These are phyloP conservation scores for Pseudeuparius sepicola DNA, from an alignment of 2,888 invertebrate genomes.

Conservation along the genomic window DNA sequence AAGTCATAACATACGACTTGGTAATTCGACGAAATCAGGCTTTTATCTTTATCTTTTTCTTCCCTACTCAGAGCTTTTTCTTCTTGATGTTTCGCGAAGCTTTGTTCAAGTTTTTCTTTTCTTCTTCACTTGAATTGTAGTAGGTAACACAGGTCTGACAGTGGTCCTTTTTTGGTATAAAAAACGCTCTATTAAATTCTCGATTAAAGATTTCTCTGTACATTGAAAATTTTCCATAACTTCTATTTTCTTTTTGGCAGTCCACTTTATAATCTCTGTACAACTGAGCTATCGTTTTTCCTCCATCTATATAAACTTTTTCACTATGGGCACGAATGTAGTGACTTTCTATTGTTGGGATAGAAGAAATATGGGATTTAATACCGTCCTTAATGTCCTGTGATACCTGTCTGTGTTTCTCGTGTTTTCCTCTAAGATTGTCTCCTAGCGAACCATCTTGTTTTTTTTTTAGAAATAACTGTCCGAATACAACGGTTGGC, in stretches of 20 bases:
- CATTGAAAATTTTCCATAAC: constrained; percentile 7
- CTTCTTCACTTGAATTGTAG: constrained; percentile 9
- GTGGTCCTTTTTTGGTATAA: constrained; percentile 16
- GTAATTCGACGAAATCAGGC: constrained; percentile 4
- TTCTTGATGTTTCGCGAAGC: constrained; percentile 10
- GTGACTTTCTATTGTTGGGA: constrained; percentile 17
- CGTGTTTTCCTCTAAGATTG: constrained; percentile 9
- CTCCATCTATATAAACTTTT: constrained; percentile 15
- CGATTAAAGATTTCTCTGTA: constrained; percentile 12
- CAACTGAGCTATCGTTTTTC: constrained; percentile 14
- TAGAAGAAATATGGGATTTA: constrained; percentile 8
- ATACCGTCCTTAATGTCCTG: constrained; percentile 13
- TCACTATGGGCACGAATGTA: constrained; percentile 15
- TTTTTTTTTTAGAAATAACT: constrained; percentile 5
- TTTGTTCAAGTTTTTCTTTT: neutral
- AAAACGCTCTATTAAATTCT: constrained; percentile 17
- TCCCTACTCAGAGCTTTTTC: constrained; percentile 13
- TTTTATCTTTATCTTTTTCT: constrained; percentile 16
- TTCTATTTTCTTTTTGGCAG: constrained; percentile 6
- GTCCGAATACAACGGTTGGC: constrained; percentile 7
- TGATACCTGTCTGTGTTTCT: constrained; percentile 7
- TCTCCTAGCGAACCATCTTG: constrained; percentile 5
- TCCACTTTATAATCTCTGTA: constrained; percentile 13
- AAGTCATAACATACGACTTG: constrained; percentile 20
- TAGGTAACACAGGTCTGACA: constrained; percentile 13